Evolutionary conservation across 2,888 invertebrate species (phyloP), one percentile per base, ranked within the genome.

Genomic region (Lepidonotus clava): DNA sequence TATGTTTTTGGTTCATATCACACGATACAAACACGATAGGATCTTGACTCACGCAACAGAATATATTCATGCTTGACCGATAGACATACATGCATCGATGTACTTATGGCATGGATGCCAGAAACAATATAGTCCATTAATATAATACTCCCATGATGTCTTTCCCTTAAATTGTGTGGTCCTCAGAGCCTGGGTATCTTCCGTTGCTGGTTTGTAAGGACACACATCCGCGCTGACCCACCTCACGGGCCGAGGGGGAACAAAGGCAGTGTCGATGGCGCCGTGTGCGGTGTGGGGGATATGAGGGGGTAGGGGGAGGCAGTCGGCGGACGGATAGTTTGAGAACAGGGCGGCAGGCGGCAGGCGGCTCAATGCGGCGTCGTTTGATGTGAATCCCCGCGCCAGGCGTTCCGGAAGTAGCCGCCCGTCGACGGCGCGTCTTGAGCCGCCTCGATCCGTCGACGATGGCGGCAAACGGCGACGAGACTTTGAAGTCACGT

Each of bases 401-500:
- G n/a, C 28, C 61, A 11, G 24, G 24, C 24, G 61, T 24, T 14
- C 61, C 28, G 61, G 61, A 61, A 61, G 61, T 32, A n/a, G 61
- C 61, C 61, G 28, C 61, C 11, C 61, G 28, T 53, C 53, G 21
- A n/a, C 53, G 4, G 53, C 53, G 21, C n/a, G 61, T n/a, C 61
- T 14, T n/a, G 61, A 61, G 61, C 61, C 28, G 61, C 61, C 28
- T 32, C 8, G 28, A 61, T 61, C 61, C 61, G 32, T 61, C 61
- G 61, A 32, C 61, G 61, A 28, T 32, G 28, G 61, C 61, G 24
- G 24, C 61, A 2, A 28, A 61, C 61, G 61, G 28, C 28, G 28
- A 61, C 61, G 61, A n/a, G 28, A 61, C 61, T 61, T 61, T 61
- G 61, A 61, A 11, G 61, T 61, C 61, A 61, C 61, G 61, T 61